Base-by-base conservation (phyloP, 2,888 invertebrate species). In the Diploptera punctata region DNA sequence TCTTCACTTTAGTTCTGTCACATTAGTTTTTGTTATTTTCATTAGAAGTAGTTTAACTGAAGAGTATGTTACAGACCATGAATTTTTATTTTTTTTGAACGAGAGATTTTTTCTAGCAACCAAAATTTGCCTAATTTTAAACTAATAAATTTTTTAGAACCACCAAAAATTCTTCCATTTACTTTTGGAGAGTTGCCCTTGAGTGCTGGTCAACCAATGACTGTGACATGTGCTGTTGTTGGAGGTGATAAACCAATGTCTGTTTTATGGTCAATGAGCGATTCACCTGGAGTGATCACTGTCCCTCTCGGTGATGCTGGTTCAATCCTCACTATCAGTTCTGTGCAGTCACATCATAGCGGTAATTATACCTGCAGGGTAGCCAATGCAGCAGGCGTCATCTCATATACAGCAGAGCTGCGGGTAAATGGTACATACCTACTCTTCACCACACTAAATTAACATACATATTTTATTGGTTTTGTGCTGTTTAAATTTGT, bases 311-410 rank as follows among this genome's bases (percentile, higher is more conserved):
- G 86, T 72, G 85, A 86, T 79, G 75, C 89, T 77, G 87, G 87
- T 78, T 88, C 88, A 75, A 85, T 90, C 74, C 81, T 91, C 78
- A 80, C 33, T 79, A 86, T 88, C 70, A 87, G 86, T 74, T 84
- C 85, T 5, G 84, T 87, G n/a, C 61, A 43, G 18, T 70, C 67
- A 10, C 29, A 65, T 21, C 92, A 93, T 81, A 89, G 90, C 76
- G 93, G 93, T 73, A 87, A 89, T 80, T 94, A 92, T 80, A 92
- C 91, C 61, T 94, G 94, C 80, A 87, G 89, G 70, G 93, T 92
- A 24, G 86, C 85, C 77, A 93, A 93, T 83, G 85, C 83, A 79
- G 93, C 91, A 54, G 93, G 93, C 77, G 86, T 85, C 77, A 87
- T 88, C 77, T 89, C 62, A 49, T 62, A 57, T 44, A 75, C 77